These are phyloP conservation scores for Lipophrys pholis DNA, from an alignment of 2,113 vertebrate genomes.

Conservation along the genomic window DNA sequence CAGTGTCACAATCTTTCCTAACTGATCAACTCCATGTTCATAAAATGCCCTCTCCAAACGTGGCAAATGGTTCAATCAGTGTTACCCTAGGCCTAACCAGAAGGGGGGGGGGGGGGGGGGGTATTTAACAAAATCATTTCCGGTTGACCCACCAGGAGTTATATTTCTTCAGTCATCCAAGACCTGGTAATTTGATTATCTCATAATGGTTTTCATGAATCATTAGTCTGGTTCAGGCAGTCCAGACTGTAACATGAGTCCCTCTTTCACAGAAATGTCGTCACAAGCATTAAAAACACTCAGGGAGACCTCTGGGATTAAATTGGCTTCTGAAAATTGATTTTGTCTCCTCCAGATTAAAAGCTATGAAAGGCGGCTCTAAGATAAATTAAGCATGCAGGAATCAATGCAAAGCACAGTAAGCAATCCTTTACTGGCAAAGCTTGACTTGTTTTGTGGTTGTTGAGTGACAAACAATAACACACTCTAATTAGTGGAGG, in stretches of 20 bases:
- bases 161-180: not conserved
- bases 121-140: not conserved
- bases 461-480: too few species aligned
- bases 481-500: too few species aligned
- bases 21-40: too few species aligned
- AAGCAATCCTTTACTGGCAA: too few species aligned
- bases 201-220: not conserved
- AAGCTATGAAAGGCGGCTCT: not conserved
- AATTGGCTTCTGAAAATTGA: not conserved
- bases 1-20: too few species aligned
- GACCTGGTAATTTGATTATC: conserved; percentile 1
- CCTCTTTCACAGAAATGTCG: not conserved
- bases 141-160: not conserved
- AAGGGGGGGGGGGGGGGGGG: too few species aligned
- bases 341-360: not conserved
- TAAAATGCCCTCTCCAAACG: not conserved
- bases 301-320: too few species aligned
- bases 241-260: not conserved
- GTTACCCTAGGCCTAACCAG: too few species aligned
- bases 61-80: too few species aligned
- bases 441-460: too few species aligned
- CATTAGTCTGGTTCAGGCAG: not conserved
- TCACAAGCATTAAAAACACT: not conserved
- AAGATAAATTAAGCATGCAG: too few species aligned
- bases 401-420: too few species aligned